Base-by-base conservation (phyloP, 1,140 invertebrate genomes). In the Drosophila tropicalis region DNA sequence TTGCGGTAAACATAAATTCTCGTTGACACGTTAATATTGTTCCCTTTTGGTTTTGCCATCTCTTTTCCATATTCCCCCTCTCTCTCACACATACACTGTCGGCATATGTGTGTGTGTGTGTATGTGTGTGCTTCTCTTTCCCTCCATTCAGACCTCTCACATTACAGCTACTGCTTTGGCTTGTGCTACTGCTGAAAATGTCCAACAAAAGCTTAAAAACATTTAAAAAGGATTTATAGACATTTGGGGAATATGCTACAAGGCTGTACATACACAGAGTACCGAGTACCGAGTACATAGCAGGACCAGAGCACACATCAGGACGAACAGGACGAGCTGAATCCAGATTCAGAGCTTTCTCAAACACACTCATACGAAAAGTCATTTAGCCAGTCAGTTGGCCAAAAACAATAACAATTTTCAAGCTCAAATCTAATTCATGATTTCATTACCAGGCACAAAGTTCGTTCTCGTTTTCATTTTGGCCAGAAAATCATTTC, bases 181-280 rank as follows among this genome's bases (percentile, higher is more conserved):
- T 64, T 55, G 32, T 69, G 60, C 65, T 62, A 41, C 66, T 72
- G 51, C 80, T 83, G 84, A 83, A 84, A 89, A 89, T 89, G 84
- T 89, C 84, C 84, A 89, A 89, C 84, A 89, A 89, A 89, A 89
- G 84, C 84, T 89, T 89, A 89, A 89, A 87, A 89, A 89, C 84
- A 89, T 89, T 89, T 89, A 89, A 89, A 86, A 89, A 87, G 84
- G 84, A 89, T 89, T 89, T 89, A 89, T 89, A 89, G 84, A 89
- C 84, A 89, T 89, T 89, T 89, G 84, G 84, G 84, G 84, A 89
- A 89, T 89, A 89, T 89, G 84, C 76, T 74, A 69, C 72, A 73
- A 76, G 73, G 80, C 69, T 67, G 63, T 55, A 39, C 36, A 39
- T 39, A 12, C 36, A 39, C 3, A 39, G 9, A 70, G 67, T 39